These are phyloP conservation scores for Hylaeus volcanicus DNA, from an alignment of 1,140 invertebrate genomes.

Conservation along the genomic window DNA sequence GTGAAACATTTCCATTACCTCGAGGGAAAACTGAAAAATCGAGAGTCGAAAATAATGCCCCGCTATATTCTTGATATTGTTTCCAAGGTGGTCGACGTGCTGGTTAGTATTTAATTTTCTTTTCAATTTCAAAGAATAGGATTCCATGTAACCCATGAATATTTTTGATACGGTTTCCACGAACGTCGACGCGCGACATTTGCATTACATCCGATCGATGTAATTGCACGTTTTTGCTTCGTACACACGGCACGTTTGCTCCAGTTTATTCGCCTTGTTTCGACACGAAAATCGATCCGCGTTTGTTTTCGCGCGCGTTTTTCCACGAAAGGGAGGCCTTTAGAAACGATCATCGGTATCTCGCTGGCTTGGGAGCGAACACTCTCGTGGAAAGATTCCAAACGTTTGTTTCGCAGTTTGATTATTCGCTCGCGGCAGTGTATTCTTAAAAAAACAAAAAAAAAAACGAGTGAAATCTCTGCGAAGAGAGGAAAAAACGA, in stretches of 20 bases:
- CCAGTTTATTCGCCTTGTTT: constrained; percentile 24
- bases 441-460: background rate
- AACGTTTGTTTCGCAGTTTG: background rate
- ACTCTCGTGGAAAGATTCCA: background rate
- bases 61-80: too few species aligned
- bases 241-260: constrained; percentile 5
- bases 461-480: too few species aligned
- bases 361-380: background rate
- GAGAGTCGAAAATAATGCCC: too few species aligned
- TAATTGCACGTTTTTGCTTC: background rate
- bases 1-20: too few species aligned
- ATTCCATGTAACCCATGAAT: too few species aligned
- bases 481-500: background rate
- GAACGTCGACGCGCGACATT: background rate
- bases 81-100: too few species aligned
- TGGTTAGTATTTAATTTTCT: too few species aligned
- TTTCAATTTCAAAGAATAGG: too few species aligned
- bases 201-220: constrained; percentile 12
- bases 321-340: background rate
- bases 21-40: too few species aligned
- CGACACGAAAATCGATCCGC: constrained; percentile 6
- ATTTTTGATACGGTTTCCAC: constrained; percentile 1
- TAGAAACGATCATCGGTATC: background rate
- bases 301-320: background rate
- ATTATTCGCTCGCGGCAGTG: background rate